Conservation (phyloP, 23 tunicate species). For the Botrylloides violaceus region DNA sequence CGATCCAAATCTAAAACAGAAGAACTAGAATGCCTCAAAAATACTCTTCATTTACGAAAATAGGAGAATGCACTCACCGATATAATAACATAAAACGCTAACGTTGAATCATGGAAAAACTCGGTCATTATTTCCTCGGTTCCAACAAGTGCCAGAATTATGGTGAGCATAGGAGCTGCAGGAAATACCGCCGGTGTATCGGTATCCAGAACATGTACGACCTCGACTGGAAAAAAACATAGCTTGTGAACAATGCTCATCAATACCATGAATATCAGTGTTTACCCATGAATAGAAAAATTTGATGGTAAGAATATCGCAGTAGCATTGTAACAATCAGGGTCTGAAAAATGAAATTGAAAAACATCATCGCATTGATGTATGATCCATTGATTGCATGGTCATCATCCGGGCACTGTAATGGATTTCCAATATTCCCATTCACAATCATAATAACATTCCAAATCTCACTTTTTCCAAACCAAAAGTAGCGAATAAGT, state of each 20-base stretch:
- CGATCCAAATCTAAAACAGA: constrained; percentile 65
- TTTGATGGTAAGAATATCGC: constrained; percentile 84
- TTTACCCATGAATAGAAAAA: constrained; percentile 71
- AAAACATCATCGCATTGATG: too few species aligned
- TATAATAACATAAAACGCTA: constrained; percentile 87
- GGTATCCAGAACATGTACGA: constrained; percentile 67
- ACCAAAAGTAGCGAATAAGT: too few species aligned
- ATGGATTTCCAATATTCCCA: too few species aligned
- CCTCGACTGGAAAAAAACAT: constrained; percentile 27
- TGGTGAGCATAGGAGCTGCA: constrained; percentile 68
- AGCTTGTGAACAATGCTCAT: background rate
- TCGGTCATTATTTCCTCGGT: constrained; percentile 98
- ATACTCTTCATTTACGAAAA: background rate
- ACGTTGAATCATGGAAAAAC: constrained; percentile 91
- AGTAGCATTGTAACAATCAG: constrained; percentile 78
- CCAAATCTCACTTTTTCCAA: too few species aligned
- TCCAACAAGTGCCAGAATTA: constrained; percentile 89
- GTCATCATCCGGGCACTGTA: too few species aligned
- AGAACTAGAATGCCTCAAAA: background rate
- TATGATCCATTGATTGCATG: too few species aligned
- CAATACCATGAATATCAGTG: background rate
- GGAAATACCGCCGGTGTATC: constrained; percentile 58
- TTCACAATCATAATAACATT: too few species aligned
- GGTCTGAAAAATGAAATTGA: constrained; percentile 18
- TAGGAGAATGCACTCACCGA: constrained; percentile 1